Conservation (phyloP, 2,797 vertebrate species). For the Okamejei kenojei region DNA sequence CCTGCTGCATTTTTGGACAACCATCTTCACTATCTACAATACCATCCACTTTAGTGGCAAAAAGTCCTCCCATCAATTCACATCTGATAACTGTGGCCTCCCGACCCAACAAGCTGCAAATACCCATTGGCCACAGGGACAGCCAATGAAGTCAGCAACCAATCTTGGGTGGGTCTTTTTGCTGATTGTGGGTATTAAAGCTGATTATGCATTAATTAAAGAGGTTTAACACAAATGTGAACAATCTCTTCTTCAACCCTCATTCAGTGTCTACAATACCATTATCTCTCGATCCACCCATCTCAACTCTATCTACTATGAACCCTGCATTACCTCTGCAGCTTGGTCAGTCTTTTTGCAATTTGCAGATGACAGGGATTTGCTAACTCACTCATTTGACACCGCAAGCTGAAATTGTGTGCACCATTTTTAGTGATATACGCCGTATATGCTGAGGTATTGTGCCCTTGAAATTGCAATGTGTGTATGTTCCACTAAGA, state of each 20-base stretch:
- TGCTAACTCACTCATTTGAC: not conserved
- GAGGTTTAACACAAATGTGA: not conserved
- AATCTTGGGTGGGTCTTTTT: not conserved
- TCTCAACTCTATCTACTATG: not conserved
- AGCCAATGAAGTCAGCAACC: not conserved
- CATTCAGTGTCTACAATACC: no score
- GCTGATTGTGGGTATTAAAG: not conserved
- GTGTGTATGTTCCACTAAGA: not conserved
- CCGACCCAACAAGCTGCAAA: not conserved
- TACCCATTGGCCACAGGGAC: not conserved
- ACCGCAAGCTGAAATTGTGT: not conserved
- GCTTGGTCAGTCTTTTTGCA: not conserved
- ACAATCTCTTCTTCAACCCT: no score
- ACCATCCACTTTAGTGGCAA: no score
- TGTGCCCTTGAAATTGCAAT: not conserved
- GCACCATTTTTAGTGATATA: not conserved
- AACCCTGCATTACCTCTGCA: not conserved
- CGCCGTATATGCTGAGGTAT: not conserved
- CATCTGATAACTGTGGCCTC: not conserved
- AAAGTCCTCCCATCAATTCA: no score
- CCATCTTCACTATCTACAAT: no score
- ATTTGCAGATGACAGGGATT: not conserved
- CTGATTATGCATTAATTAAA: not conserved
- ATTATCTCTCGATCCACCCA: not conserved
- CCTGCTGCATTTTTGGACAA: no score